Evolutionary conservation across 2,113 vertebrate species (phyloP).

Genomic region (Tyto alba): DNA sequence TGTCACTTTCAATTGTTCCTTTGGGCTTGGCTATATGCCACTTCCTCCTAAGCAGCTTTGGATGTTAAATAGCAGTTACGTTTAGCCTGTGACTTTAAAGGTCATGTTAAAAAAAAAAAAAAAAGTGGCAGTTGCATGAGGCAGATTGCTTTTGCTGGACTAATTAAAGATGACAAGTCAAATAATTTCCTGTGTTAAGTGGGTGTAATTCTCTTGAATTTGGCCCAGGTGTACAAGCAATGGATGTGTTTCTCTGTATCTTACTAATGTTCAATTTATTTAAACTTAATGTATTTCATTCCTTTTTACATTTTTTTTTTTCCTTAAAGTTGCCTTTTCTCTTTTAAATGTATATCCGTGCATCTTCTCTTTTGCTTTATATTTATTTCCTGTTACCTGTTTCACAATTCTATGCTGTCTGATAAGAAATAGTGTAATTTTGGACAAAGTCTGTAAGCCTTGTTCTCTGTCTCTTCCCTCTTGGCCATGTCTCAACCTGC

Average conservation of each 20-base stretch:
- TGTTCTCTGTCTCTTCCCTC: neutral
- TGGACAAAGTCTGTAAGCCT: neutral
- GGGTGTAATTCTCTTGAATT: neutral
- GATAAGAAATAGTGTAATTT: neutral
- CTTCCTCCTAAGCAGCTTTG: neutral
- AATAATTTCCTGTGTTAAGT: neutral
- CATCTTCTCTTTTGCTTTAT: neutral
- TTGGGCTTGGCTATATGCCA: neutral
- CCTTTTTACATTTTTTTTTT: neutral
- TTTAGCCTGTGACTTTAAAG: slow-evolving; percentile 22
- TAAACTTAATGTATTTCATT: neutral
- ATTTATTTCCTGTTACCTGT: neutral
- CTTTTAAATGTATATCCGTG: neutral
- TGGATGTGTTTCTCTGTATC: neutral
- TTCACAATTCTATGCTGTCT: neutral
- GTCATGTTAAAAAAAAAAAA: neutral
- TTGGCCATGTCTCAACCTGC: neutral
- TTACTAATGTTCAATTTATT: neutral
- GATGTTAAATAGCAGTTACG: neutral
- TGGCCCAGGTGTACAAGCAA: neutral
- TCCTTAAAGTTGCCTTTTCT: neutral
- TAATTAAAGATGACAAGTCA: slow-evolving; percentile 6
- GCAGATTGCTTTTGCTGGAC: neutral
- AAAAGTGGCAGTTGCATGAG: neutral
- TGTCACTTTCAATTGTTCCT: slow-evolving; percentile 8